A percentile compares a stretch with the other conserved stretches of the same genome.
These are phyloP conservation scores for Spodoptera littoralis DNA, from an alignment of 2,888 invertebrate species.

Conservation along the genomic window DNA sequence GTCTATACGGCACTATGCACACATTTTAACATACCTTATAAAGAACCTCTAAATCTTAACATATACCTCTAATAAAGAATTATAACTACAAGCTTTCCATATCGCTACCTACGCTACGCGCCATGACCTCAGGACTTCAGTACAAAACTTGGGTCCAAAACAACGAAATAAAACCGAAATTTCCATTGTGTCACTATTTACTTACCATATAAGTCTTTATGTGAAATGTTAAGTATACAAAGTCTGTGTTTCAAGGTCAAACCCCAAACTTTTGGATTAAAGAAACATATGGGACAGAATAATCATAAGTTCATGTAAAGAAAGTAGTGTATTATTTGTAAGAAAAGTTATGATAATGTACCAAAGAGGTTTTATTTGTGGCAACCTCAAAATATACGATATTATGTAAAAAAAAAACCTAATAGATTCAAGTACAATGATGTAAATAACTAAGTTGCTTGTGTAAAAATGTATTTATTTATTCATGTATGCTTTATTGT, in stretches of 20 bases:
- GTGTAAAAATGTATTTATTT: no score
- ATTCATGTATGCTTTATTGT: no score
- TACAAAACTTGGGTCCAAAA: constrained; percentile 50
- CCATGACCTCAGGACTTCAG: constrained; percentile 56
- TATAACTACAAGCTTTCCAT: no score
- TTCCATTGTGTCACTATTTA: constrained; percentile 57
- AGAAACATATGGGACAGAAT: constrained; percentile 36
- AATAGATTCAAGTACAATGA: no score
- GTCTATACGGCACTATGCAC: no score
- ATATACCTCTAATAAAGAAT: no score
- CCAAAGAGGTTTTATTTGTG: constrained; percentile 8
- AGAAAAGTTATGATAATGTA: constrained; percentile 29
- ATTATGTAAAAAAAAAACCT: constrained; percentile 7
- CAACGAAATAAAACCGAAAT: constrained; percentile 63
- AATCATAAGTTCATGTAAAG: constrained; percentile 41
- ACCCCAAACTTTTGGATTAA: constrained; percentile 41
- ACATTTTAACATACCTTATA: no score
- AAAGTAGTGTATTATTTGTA: constrained; percentile 34
- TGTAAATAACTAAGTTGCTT: no score
- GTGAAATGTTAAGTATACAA: constrained; percentile 51
- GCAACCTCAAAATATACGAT: constrained; percentile 6
- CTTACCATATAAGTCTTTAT: constrained; percentile 52
- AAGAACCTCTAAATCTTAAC: no score
- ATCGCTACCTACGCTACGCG: no score
- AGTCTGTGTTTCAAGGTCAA: constrained; percentile 39